Evolutionary conservation across 2,888 invertebrate genomes (phyloP), one percentile per base, ranked within the genome.

Genomic region (Melieria omissa): DNA sequence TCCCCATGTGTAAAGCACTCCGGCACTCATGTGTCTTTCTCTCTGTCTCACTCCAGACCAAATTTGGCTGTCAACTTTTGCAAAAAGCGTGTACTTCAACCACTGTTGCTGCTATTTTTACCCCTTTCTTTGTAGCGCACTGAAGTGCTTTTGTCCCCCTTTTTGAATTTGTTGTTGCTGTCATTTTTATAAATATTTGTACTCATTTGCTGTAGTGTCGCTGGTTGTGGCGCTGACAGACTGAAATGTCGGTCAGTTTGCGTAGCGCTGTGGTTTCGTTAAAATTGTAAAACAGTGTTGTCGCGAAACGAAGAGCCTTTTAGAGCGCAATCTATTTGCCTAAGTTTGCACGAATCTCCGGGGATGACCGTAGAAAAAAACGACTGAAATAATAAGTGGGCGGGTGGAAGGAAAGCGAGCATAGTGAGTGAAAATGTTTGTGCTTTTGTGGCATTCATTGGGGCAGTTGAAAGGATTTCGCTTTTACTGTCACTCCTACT

Each of bases 211-310:
- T 62, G 62, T 46, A 4, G 55, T 14, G n/a, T 55, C n/a, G n/a
- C 42, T 47, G 5, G 41, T 8, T n/a, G 29, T 41, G 10, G 55
- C 29, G 29, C 47, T 58, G 66, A 60, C 42, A 60, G 60, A 14
- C n/a, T 42, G 61, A 73, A 77, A 77, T 76, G 73, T 77, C 75
- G 76, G 74, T 72, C 72, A 74, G 67, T 74, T 75, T 64, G 64
- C 55, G 60, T 65, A 14, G 14, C 67, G 70, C 65, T 75, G 70
- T 66, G 62, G 45, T 70, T 54, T 55, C 9, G 14, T 49, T 46
- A 72, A 70, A 42, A 29, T 60, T 68, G 61, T 67, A 52, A 52
- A 52, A 52, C 52, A 52, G 52, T 52, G 52, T 54, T 58, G 68
- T 58, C 46, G 47, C 29, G 29, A 29, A 29, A 29, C 29, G 29